Evolutionary conservation across 2,113 vertebrate species (phyloP), one percentile per base, ranked within the genome.

Genomic region (Manacus vitellinus): DNA sequence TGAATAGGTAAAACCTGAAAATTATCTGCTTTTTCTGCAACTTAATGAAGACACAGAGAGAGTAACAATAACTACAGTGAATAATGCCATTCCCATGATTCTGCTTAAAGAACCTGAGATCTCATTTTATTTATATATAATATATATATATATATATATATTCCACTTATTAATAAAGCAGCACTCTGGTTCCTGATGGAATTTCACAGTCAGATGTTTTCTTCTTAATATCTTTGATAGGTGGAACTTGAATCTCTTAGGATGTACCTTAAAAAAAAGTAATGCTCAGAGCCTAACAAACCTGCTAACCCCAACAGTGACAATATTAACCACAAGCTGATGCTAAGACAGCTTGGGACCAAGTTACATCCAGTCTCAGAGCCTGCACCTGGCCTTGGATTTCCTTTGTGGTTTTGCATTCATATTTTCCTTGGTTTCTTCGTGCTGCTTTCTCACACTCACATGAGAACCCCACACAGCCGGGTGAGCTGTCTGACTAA

Each of bases 381-480:
- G 85, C 27, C 62, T 93, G 71, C 87, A 95, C 87, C 88, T 94
- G 89, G 77, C 66, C 74, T 58, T 88, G 49, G 30, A 65, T 14
- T 27, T 73, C 52, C 70, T 73, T n/a, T 82, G 89, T 89, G 93
- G 89, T n/a, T 94, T 95, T 88, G 51, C n/a, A 62, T 81, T 95
- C 89, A 83, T 71, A 79, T 88, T 95, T 95, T 93, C 81, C 84
- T 67, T 61, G 31, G n/a, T 85, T 88, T 78, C 41, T 52, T 55
- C 8, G 12, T 37, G 65, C 46, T 77, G 55, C 70, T 81, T 85
- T 92, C 85, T 94, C 79, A 81, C 46, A 25, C 51, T 80, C 43
- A 7, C 51, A 20, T 71, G 83, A 66, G 73, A 85, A 44, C n/a
- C 24, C 46, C 66, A 44, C 70, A 30, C 21, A 49, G 62, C 22